Conservation (phyloP, 2,888 invertebrate species). For the Ochlodes sylvanus region DNA sequence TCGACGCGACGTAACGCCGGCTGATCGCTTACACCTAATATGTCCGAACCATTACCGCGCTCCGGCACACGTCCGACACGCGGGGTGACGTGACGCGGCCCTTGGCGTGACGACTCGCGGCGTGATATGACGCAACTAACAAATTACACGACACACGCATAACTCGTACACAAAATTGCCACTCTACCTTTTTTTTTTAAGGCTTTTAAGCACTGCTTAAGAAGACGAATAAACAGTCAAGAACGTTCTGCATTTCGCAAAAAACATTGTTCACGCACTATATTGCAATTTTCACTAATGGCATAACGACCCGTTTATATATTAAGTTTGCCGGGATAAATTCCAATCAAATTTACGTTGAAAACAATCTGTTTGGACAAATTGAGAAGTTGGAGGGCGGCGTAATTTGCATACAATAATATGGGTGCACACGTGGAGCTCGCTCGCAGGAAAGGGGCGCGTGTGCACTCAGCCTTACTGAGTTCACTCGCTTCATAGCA, state of each 20-base stretch:
- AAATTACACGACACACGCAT: constrained; percentile 39
- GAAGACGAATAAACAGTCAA: too few species aligned
- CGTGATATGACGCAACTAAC: constrained; percentile 39
- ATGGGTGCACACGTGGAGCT: constrained; percentile 39
- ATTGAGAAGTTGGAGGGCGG: constrained; percentile 62
- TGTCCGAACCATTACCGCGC: constrained; percentile 16
- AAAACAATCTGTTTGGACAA: constrained; percentile 75
- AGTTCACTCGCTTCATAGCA: not conserved
- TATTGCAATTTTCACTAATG: constrained; percentile 71
- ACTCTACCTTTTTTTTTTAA: too few species aligned
- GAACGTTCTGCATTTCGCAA: constrained; percentile 55
- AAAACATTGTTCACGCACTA: constrained; percentile 50
- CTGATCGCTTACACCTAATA: constrained; percentile 27
- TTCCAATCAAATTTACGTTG: constrained; percentile 67
- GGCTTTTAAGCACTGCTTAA: too few species aligned
- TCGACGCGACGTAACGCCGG: constrained; percentile 9
- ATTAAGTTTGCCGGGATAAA: constrained; percentile 62
- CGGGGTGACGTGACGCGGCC: constrained; percentile 41
- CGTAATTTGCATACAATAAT: constrained; percentile 67
- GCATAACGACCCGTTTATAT: constrained; percentile 62
- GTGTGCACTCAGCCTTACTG: constrained; percentile 17
- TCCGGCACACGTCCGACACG: constrained; percentile 44
- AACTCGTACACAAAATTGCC: too few species aligned
- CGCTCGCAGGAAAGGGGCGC: not conserved
- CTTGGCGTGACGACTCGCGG: constrained; percentile 36